Evolutionary conservation across 2,888 invertebrate species (phyloP), one percentile per base, ranked within the genome.

Genomic region (Chrysotoxum bicinctum): DNA sequence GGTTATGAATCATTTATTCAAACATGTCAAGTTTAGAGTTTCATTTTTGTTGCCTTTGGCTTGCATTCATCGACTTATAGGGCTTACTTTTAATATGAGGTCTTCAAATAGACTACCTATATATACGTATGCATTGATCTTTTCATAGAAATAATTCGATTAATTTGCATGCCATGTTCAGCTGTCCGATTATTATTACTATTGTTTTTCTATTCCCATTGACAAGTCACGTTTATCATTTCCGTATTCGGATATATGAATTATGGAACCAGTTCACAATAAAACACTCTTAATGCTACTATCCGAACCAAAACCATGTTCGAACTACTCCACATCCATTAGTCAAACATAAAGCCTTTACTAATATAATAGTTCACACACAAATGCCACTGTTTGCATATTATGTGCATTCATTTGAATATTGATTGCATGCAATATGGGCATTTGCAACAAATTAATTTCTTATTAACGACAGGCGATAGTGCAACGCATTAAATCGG

Each of bases 381-480:
- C 16, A 45, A 68, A 32, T 70, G 35, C 52, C 52, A 43, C 48
- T 23, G 52, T 45, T 10, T 48, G 32, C 23, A 83, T 69, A 60
- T 50, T 74, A 54, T 62, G 56, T 70, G 79, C 74, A 84, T 75
- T 70, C 70, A 84, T 84, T 84, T 84, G 84, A 84, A 84, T 84
- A 68, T 75, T 72, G 60, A 76, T 84, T 80, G 84, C 80, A 84
- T 80, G 84, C 84, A 76, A 72, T 80, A 72, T 80, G 66, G 58
- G 75, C 75, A 80, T 80, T 84, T 84, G 70, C 80, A 84, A 56
- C 84, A 84, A 84, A 80, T 84, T 80, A 84, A 80, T 84, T 84
- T 75, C 52, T 75, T 84, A 80, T 75, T 80, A 84, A 84, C 75
- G 75, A 76, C 58, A 40, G 21, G 84, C 69, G 66, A 76, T 72